Base-by-base conservation (phyloP, 1,140 invertebrate species). In the Drosophila biarmipes region DNA sequence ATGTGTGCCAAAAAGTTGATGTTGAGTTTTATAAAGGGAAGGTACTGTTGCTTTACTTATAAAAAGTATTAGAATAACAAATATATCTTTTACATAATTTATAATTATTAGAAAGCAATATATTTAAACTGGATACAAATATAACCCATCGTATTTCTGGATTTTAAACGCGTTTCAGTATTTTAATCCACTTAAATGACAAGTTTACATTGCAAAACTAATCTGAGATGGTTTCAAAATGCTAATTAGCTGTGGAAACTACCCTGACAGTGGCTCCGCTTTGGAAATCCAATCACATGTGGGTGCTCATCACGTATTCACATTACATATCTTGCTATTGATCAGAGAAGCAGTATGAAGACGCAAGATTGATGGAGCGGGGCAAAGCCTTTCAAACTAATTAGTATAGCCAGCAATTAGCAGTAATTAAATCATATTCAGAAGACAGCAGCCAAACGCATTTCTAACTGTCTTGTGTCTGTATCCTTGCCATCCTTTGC, bases 401-500 rank as follows among this genome's bases (percentile, higher is more conserved):
- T 87, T 89, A 87, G 73, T 67, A 51, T 40, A 48, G 63, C 35
- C 46, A 53, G 78, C 74, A 82, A 89, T 87, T 79, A 77, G 84
- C 59, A 73, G 72, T 87, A 87, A 89, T 89, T 89, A 80, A 87
- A 77, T 89, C 76, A 89, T 84, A 77, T 87, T 84, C 80, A 67
- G 67, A 89, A 79, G 76, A 71, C 58, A 45, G 35, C 48, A 40
- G 11, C 12, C 34, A 17, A 51, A 34, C 49, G 46, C 24, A 51
- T 27, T 49, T 38, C 29, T 11, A 29, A 35, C 14, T 46, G 12
- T 31, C 46, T 49, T 4, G 24, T 24, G 5, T 12, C 17, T 46
- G 11, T 24, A 12, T 52, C 34, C n/a, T 3, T 3, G 6, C 2
- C 17, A 11, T 45, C 4, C 40, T 29, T 24, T 27, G 29, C 37